Base-by-base conservation (phyloP, 2,113 vertebrate genomes). In the Callopanchax toddi region DNA sequence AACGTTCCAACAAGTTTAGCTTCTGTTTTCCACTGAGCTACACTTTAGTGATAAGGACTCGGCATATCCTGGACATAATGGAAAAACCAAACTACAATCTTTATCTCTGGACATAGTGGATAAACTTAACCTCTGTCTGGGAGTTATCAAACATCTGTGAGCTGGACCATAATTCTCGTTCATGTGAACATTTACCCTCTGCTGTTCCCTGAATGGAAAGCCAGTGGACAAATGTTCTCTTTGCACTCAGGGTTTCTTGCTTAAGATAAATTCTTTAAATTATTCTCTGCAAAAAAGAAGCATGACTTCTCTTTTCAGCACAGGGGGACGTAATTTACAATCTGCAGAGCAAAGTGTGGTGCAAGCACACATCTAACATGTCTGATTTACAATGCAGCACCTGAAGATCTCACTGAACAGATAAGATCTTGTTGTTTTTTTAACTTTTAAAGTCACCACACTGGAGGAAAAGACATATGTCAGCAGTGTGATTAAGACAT, bases 51-150 rank as follows among this genome's bases (percentile, higher is more conserved):
- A 88, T 90, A 90, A 86, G 74, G 68, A 81, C 59, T 71, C 21
- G 1, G 64, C 66, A 39, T 67, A 69, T 82, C 45, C 55, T 67
- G 65, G 69, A 81, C 71, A 64, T 85, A 84, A 80, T 84, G 64
- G 79, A 81, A 85, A 78, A 71, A 69, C 54, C 51, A 78, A 83
- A 77, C 60, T 67, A 51, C 46, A 81, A 82, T 87, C 67, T 62
- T 90, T 87, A 90, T 90, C 87, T 87, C 61, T 59, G n/a, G 54
- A 84, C 81, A 87, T 71, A 73, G 79, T 72, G 74, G 81, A 80
- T 85, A 80, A 86, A 83, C 81, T 51, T 79, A 74, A 86, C 81
- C 83, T 81, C 74, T 70, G 71, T 62, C 72, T 71, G 76, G 50
- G 49, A 71, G 76, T 86, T 89, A 87, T 89, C 85, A 84, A 76